Percentiles rank a stretch among this genome's conserved stretches.
These are phyloP conservation scores for Aix galericulata DNA, from an alignment of 2,113 vertebrate species.

Conservation along the genomic window DNA sequence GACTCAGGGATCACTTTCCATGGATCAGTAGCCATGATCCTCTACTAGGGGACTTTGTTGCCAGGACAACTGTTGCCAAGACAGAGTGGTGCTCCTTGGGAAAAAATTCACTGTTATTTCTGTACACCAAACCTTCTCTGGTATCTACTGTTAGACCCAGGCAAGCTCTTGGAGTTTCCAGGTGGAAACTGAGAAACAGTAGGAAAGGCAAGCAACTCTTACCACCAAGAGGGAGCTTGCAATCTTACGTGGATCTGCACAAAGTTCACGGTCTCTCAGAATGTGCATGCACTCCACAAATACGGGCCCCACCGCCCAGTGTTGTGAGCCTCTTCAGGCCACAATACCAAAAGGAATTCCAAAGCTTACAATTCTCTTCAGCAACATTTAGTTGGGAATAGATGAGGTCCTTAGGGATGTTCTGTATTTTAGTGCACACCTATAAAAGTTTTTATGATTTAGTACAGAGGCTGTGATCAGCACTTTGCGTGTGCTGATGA, in stretches of 20 bases:
- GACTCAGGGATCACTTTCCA: accelerated
- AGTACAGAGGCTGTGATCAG: background rate
- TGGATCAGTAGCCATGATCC: background rate
- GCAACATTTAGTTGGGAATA: background rate
- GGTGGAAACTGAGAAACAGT: background rate
- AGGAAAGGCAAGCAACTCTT: background rate
- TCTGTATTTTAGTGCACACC: background rate
- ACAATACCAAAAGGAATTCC: background rate
- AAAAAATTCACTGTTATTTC: slow-evolving; percentile 2
- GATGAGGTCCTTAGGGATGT: background rate
- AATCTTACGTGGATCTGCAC: background rate
- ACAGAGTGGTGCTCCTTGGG: background rate
- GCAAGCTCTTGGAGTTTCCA: background rate
- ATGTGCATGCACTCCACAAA: background rate
- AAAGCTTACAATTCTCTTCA: background rate
- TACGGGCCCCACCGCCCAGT: background rate
- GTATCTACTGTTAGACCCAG: background rate
- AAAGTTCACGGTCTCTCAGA: background rate
- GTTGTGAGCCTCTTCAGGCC: background rate
- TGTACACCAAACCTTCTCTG: background rate
- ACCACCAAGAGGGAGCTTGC: background rate
- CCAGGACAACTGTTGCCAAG: slow-evolving; percentile 56
- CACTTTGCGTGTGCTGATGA: background rate
- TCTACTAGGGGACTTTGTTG: background rate
- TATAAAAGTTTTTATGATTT: background rate